These are phyloP conservation scores for Aricia artaxerxes DNA, from an alignment of 2,888 invertebrate genomes.

Conservation along the genomic window DNA sequence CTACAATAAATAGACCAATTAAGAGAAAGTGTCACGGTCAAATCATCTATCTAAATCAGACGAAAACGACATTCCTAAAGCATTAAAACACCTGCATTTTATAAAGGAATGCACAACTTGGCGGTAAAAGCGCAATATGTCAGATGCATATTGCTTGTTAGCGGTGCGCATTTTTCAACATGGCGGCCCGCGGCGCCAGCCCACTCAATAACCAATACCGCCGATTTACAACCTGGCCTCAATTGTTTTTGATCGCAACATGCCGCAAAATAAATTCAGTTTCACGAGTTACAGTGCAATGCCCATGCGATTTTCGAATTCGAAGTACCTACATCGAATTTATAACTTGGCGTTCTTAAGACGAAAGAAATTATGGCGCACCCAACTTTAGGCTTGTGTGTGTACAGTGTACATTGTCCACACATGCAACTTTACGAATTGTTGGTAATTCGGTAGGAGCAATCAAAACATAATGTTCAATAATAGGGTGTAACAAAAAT, in stretches of 20 bases:
- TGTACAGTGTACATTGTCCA: too few relatives aligned
- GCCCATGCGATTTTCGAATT: not conserved
- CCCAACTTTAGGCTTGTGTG: not conserved
- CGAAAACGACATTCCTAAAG: too few relatives aligned
- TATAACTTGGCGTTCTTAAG: not conserved
- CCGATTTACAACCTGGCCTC: slow-evolving; percentile 55
- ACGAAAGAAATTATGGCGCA: not conserved
- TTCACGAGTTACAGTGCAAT: not conserved
- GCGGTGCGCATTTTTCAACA: slow-evolving; percentile 57
- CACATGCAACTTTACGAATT: not conserved
- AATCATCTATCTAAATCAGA: too few relatives aligned
- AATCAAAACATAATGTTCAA: too few relatives aligned
- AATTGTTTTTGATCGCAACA: slow-evolving; percentile 44
- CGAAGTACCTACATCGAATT: not conserved
- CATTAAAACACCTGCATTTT: slow-evolving; percentile 43
- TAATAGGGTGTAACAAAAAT: not conserved
- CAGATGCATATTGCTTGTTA: slow-evolving; percentile 54
- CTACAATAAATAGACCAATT: too few relatives aligned
- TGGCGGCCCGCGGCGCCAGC: slow-evolving; percentile 59
- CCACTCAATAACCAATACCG: slow-evolving; percentile 54
- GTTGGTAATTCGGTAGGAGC: not conserved
- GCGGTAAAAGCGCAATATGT: slow-evolving; percentile 52
- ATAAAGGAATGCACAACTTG: slow-evolving; percentile 46
- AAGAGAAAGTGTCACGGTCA: too few relatives aligned
- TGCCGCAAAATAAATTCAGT: slow-evolving; percentile 21